A percentile compares a stretch with the other conserved stretches of the same genome.
These are phyloP conservation scores for Drosophila prosaltans DNA, from an alignment of 1,140 invertebrate genomes.

Conservation along the genomic window DNA sequence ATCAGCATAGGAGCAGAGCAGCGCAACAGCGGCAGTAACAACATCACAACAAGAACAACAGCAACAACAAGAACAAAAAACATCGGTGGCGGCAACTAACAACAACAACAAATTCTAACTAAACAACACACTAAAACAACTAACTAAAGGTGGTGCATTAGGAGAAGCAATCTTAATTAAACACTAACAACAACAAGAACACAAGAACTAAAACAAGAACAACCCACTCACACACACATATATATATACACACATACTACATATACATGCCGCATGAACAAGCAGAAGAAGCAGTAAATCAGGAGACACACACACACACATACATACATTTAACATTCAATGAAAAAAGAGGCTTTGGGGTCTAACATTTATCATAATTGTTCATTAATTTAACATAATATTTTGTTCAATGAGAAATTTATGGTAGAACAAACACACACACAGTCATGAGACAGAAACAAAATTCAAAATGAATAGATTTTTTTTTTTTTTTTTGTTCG, in stretches of 20 bases:
- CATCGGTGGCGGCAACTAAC: constrained; percentile 56
- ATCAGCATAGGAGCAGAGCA: constrained; percentile 14
- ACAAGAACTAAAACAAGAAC: constrained; percentile 29
- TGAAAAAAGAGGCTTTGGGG: constrained; percentile 5
- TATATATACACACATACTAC: constrained; percentile 8
- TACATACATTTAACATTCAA: constrained; percentile 20
- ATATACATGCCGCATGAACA: constrained; percentile 20
- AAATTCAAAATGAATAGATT: not conserved
- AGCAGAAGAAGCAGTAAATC: constrained; percentile 35
- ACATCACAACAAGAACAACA: constrained; percentile 40
- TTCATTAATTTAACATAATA: not conserved
- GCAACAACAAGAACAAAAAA: constrained; percentile 35
- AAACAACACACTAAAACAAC: constrained; percentile 26
- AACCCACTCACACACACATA: constrained; percentile 29
- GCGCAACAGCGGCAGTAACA: constrained; percentile 31
- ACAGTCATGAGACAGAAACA: not conserved
- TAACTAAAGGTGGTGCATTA: constrained; percentile 51
- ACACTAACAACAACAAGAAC: constrained; percentile 42
- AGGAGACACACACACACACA: constrained; percentile 43
- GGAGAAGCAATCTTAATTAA: constrained; percentile 52
- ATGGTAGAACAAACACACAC: not conserved
- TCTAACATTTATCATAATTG: constrained; percentile 1
- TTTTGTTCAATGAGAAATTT: not conserved
- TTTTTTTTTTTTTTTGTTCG: not conserved
- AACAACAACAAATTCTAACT: constrained; percentile 18